Evolutionary conservation across 2,797 vertebrate genomes (phyloP).

Genomic region (Lerista edwardsae): DNA sequence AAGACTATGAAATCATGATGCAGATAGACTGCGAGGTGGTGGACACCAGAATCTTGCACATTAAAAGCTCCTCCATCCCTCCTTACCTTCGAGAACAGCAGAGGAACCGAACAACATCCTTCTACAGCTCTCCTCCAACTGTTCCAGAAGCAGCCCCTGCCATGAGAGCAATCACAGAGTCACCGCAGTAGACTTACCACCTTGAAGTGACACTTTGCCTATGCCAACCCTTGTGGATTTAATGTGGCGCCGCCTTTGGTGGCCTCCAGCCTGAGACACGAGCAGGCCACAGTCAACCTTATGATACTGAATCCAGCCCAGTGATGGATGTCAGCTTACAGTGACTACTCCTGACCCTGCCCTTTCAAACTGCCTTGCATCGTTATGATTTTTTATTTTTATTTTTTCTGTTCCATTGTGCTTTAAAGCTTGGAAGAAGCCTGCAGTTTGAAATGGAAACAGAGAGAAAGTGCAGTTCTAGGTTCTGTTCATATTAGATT

Average conservation of each 20-base stretch:
- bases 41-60: slow-evolving; percentile 93
- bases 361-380: too few relatives aligned
- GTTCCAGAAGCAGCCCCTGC: slow-evolving; percentile 66
- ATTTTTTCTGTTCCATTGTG: background rate
- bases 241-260: background rate
- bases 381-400: background rate
- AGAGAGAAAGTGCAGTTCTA: background rate
- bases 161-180: slow-evolving; percentile 75
- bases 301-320: background rate
- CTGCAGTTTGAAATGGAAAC: too few relatives aligned
- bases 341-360: background rate
- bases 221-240: background rate
- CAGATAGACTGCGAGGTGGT: slow-evolving; percentile 98
- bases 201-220: background rate
- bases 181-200: slow-evolving; percentile 64
- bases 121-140: slow-evolving; percentile 80
- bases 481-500: background rate
- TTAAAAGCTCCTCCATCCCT: slow-evolving; percentile 91
- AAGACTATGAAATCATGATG: slow-evolving; percentile 97
- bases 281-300: background rate
- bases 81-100: slow-evolving; percentile 82
- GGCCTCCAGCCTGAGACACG: background rate
- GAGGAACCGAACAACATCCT: slow-evolving; percentile 83
- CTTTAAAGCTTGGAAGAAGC: background rate
- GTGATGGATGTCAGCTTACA: background rate